These are phyloP conservation scores for Chloroclystis v-ata DNA, from an alignment of 2,888 invertebrate genomes.

Conservation along the genomic window DNA sequence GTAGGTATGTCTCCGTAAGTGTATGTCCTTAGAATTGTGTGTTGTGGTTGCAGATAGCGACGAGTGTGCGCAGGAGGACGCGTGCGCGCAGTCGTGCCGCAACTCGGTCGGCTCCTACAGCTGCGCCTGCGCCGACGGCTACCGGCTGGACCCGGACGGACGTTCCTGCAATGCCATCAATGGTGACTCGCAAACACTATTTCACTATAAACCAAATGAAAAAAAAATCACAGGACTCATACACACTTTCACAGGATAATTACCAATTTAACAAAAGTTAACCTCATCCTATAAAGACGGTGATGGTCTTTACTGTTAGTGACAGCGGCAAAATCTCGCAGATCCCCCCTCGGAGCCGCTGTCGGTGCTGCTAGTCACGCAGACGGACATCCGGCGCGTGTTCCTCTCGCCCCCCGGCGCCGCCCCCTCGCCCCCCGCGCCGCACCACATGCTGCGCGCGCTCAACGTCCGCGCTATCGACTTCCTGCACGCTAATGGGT, in stretches of 20 bases:
- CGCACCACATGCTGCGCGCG: slow-evolving; percentile 42
- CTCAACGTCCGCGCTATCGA: slow-evolving; percentile 65
- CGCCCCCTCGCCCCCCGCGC: slow-evolving; percentile 62
- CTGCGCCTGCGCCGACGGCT: slow-evolving; percentile 87
- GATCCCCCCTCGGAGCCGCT: slow-evolving; percentile 81
- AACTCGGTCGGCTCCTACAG: slow-evolving; percentile 82
- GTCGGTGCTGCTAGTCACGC: slow-evolving; percentile 83
- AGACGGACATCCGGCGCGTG: slow-evolving; percentile 80
- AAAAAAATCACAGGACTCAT: no score
- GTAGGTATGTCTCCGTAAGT: no score
- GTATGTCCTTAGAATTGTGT: no score
- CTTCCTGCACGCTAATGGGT: slow-evolving; percentile 61
- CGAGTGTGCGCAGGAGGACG: slow-evolving; percentile 84
- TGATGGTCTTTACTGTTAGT: no score
- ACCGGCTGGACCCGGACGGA: slow-evolving; percentile 70
- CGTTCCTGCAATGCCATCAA: slow-evolving; percentile 83
- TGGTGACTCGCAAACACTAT: slow-evolving; percentile 63
- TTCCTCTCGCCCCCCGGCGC: slow-evolving; percentile 67
- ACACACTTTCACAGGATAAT: no score
- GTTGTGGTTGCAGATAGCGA: slow-evolving; percentile 84
- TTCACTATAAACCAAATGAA: no score
- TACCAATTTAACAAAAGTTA: no score
- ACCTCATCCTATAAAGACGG: no score
- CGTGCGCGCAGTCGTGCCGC: slow-evolving; percentile 85
- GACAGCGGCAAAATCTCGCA: slow-evolving; percentile 41